Conservation (phyloP, 2,888 invertebrate genomes). For the Bedellia somnulentella region DNA sequence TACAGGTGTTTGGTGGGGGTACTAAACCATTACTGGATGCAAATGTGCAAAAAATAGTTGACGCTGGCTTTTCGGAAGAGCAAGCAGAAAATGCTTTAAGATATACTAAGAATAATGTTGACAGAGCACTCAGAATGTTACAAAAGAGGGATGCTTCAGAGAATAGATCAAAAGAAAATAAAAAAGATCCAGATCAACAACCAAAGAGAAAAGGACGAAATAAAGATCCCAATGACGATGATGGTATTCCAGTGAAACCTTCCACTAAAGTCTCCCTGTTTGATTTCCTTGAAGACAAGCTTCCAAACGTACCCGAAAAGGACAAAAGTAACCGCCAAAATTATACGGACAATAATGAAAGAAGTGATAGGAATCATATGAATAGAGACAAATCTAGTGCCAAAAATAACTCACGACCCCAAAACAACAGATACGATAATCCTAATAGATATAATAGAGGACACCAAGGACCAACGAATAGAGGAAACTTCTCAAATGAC, state of each 20-base stretch:
- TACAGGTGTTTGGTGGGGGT: constrained; percentile 65
- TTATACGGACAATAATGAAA: constrained; percentile 24
- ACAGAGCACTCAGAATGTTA: constrained; percentile 68
- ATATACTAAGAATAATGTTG: constrained; percentile 72
- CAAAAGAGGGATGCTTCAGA: constrained; percentile 60
- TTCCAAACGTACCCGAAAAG: constrained; percentile 61
- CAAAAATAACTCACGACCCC: constrained; percentile 29
- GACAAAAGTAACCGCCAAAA: constrained; percentile 16
- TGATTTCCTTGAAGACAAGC: constrained; percentile 80
- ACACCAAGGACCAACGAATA: constrained; percentile 14
- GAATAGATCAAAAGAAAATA: constrained; percentile 41
- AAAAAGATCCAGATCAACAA: constrained; percentile 37
- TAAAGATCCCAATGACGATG: constrained; percentile 52
- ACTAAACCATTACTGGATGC: constrained; percentile 70
- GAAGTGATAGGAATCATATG: constrained; percentile 17
- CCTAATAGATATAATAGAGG: constrained; percentile 27
- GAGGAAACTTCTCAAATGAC: constrained; percentile 38
- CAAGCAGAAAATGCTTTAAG: constrained; percentile 75
- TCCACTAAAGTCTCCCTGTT: constrained; percentile 79
- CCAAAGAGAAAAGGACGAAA: constrained; percentile 49
- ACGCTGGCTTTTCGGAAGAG: constrained; percentile 76
- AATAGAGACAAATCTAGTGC: constrained; percentile 32
- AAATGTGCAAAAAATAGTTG: constrained; percentile 77
- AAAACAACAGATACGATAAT: constrained; percentile 32
- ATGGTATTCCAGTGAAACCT: constrained; percentile 68